Evolutionary conservation across 2,797 vertebrate genomes (phyloP), one percentile per base, ranked within the genome.

Genomic region (Rachycentron canadum): DNA sequence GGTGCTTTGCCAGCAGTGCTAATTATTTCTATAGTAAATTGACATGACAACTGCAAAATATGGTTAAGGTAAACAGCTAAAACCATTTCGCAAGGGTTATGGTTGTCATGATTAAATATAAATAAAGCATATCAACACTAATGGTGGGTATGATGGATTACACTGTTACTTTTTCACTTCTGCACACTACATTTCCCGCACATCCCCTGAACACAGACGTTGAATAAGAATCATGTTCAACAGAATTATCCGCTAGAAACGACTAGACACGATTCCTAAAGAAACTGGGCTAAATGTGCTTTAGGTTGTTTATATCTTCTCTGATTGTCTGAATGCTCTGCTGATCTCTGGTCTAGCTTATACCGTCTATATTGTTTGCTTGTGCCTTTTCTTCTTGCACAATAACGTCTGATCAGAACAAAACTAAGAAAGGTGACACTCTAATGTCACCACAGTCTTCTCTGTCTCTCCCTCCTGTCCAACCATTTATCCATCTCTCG

Each of bases 401-500:
- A 40, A n/a, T 25, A 65, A 64, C 32, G 25, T 78, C 50, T 71
- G 34, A 76, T 76, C 25, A 30, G 49, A 26, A 19, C 63, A 23
- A 50, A 47, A 56, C 41, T 43, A 59, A 55, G 41, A 55, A 34
- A 50, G 26, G 50, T 79, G 45, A 19, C 3, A 50, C 43, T 43
- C 32, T 28, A 57, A 34, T 25, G 43, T 74, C 60, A 32, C 47
- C 23, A 38, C 52, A 10, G 26, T 58, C 64, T 57, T 77, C 72
- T 40, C 19, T 32, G 66, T 78, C 70, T 26, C 52, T 59, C 41
- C 21, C 52, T 71, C 47, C 59, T 81, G 77, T 88, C 86, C 41
- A 71, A 85, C 86, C 73, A 67, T 85, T 88, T 88, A 77, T 74
- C 77, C 76, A 28, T 88, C 84, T 60, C 26, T 55, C 60, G 65